Percentiles rank a stretch among this genome's conserved stretches.
These are phyloP conservation scores for Ariolimax columbianus DNA, from an alignment of 2,888 invertebrate species.

Conservation along the genomic window DNA sequence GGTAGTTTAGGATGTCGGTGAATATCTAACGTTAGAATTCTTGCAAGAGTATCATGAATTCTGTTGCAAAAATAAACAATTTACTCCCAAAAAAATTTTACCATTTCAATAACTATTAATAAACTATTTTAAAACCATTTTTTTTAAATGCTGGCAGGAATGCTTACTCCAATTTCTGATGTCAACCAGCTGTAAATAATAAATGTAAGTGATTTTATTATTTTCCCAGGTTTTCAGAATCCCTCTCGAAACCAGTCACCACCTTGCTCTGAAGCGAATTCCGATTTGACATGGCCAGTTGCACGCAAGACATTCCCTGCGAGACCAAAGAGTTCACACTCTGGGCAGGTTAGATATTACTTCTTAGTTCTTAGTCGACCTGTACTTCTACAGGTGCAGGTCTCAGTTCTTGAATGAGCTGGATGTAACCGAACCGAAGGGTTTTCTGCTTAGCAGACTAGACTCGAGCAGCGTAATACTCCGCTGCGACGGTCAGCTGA, in stretches of 20 bases:
- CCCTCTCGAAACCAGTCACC: neutral
- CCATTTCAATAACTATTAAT: neutral
- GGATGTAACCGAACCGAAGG: neutral
- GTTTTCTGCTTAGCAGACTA: too few species aligned
- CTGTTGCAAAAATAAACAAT: too few species aligned
- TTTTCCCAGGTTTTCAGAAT: neutral
- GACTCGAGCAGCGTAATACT: too few species aligned
- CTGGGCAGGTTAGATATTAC: constrained; percentile 22
- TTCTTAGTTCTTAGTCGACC: too few species aligned
- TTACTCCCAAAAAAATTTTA: neutral
- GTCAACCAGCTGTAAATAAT: neutral
- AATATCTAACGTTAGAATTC: too few species aligned
- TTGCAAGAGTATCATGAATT: too few species aligned
- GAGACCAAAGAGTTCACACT: constrained; percentile 32
- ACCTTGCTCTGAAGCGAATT: neutral
- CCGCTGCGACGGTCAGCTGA: too few species aligned
- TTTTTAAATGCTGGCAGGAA: neutral
- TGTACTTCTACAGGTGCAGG: neutral
- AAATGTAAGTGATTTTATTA: neutral
- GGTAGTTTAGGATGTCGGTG: too few species aligned
- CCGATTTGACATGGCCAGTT: constrained; percentile 9
- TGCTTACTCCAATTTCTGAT: too few species aligned
- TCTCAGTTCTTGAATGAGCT: neutral
- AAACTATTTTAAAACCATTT: neutral
- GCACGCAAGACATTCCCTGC: neutral